These are phyloP conservation scores for Caradrina kadenii DNA, from an alignment of 2,888 invertebrate genomes.

Conservation along the genomic window DNA sequence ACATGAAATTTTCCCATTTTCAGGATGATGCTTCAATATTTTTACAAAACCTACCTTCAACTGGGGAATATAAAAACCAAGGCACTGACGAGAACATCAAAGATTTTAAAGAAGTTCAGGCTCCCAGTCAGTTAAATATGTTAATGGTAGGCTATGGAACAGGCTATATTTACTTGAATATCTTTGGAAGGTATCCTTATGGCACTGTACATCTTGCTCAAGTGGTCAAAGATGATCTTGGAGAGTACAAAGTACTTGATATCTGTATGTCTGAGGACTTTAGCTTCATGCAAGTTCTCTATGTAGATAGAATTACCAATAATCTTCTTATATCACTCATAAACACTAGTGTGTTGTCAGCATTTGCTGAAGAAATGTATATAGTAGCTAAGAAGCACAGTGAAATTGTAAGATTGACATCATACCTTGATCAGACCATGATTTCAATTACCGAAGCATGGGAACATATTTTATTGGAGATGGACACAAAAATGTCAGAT, in stretches of 20 bases:
- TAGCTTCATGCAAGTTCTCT: conserved; percentile 92
- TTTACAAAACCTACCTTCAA: conserved; percentile 90
- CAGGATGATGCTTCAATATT: conserved; percentile 89
- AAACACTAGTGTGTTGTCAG: conserved; percentile 91
- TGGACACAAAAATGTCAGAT: conserved; percentile 97
- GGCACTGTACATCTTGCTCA: conserved; percentile 92
- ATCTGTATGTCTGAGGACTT: conserved; percentile 93
- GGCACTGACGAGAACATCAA: conserved; percentile 89
- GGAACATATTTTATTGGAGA: conserved; percentile 98
- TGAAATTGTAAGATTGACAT: conserved; percentile 93
- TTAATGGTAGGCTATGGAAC: conserved; percentile 94
- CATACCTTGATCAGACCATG: conserved; percentile 94
- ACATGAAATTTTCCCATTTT: conserved; percentile 44
- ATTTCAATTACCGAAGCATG: conserved; percentile 96
- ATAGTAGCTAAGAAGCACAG: conserved; percentile 94
- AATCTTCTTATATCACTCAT: conserved; percentile 86
- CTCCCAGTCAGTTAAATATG: conserved; percentile 92
- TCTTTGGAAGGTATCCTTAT: conserved; percentile 96
- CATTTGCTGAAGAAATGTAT: conserved; percentile 93
- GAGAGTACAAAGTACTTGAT: conserved; percentile 91
- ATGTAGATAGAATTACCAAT: conserved; percentile 88
- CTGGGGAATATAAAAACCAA: conserved; percentile 88
- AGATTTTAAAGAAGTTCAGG: conserved; percentile 91
- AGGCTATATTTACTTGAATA: conserved; percentile 93
- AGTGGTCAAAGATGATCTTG: conserved; percentile 89